Evolutionary conservation across 2,888 invertebrate genomes (phyloP), one percentile per base, ranked within the genome.

Genomic region (Xanthorhoe spadicearia): DNA sequence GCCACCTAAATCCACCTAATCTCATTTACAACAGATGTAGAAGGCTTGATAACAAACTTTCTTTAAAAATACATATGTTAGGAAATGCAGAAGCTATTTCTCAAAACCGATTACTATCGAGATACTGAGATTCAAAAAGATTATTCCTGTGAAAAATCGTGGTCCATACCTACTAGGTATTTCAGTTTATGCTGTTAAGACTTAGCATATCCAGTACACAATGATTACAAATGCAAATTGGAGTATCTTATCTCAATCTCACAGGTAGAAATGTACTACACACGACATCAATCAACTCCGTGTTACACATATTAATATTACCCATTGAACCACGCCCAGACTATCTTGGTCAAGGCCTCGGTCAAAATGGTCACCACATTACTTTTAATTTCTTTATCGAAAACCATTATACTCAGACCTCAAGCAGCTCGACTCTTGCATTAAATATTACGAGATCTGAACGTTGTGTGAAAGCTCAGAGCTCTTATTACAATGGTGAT

Each of bases 341-440:
- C 61, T 77, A 84, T 74, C 69, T 82, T 76, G 89, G 89, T 82
- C 90, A 90, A 89, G 90, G 90, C 84, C 84, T 75, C 77, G 80
- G 83, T 83, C 83, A 77, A 69, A 73, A 61, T 73, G 77, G 76
- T 77, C 71, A 80, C 76, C 71, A 80, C 76, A 82, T 84, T 77
- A 83, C 84, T 77, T 77, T 78, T 78, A 74, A 79, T 77, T 76
- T 78, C 77, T 73, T 74, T 73, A 73, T 74, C 73, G 52, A 65
- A 59, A 61, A 55, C 61, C 62, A 59, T 2, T 51, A 5, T 18
- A 55, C 28, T 6, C 8, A 43, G 62, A 62, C 32, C 58, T 53
- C 35, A 35, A 32, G 46, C 15, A 51, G 28, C n/a, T 23, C 50
- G 28, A 23, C 18, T 32, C 43, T 13, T n/a, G n/a, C 23, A 50